Conservation (phyloP, 2,888 invertebrate genomes). For the Pterobdella sp. region DNA sequence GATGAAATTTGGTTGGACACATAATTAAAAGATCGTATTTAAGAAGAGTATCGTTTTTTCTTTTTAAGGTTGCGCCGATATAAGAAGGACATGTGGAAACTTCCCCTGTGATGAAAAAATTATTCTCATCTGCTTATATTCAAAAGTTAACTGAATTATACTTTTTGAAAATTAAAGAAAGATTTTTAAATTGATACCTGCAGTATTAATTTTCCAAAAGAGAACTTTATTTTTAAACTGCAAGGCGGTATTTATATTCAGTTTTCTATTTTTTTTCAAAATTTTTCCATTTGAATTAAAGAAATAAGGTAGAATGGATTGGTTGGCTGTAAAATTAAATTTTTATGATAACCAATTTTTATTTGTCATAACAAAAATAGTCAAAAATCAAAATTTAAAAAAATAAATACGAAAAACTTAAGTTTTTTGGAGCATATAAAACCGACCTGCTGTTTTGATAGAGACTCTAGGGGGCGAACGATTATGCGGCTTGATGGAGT, state of each 20-base stretch:
- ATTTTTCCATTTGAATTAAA: constrained; percentile 5
- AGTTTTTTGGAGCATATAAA: background rate
- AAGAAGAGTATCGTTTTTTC: background rate
- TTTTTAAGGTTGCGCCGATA: background rate
- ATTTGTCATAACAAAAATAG: background rate
- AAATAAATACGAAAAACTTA: background rate
- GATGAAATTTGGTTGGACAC: background rate
- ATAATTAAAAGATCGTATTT: background rate
- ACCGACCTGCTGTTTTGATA: background rate
- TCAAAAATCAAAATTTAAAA: background rate
- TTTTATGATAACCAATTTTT: background rate
- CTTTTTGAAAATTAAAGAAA: background rate
- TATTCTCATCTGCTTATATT: background rate
- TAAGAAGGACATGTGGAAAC: background rate
- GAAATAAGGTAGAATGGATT: constrained; percentile 20
- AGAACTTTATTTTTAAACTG: background rate
- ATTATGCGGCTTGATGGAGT: background rate
- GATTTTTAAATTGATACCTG: background rate
- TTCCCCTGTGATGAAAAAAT: background rate
- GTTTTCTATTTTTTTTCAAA: background rate
- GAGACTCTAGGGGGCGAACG: constrained; percentile 1
- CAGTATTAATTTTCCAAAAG: background rate
- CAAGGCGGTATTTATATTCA: background rate
- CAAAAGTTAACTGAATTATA: background rate
- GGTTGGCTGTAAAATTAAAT: constrained; percentile 18